Conservation (phyloP, 92 coral and sea anemone genomes). For the Nematostella vectensis region DNA sequence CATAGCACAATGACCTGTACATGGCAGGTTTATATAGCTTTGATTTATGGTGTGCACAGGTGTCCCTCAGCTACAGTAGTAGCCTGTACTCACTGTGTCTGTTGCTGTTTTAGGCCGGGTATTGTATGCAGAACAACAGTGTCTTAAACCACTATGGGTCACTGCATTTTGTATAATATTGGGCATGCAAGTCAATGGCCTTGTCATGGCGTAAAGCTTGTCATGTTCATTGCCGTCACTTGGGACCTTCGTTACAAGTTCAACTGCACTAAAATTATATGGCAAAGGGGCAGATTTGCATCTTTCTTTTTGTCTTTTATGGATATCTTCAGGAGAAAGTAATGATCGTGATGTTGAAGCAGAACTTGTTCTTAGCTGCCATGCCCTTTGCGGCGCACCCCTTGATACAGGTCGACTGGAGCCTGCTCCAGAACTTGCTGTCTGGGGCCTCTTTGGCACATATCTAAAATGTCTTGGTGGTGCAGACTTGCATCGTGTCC, state of each 20-base stretch:
- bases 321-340: constrained; percentile 59
- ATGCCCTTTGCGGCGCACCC: constrained; percentile 71
- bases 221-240: constrained; percentile 55
- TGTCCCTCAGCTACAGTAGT: too few species aligned
- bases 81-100: constrained; percentile 47
- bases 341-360: constrained; percentile 53
- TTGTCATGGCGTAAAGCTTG: constrained; percentile 59
- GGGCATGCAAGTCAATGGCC: constrained; percentile 83
- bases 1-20: too few species aligned
- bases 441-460: constrained; percentile 36
- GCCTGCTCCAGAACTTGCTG: constrained; percentile 24
- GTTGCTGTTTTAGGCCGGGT: constrained; percentile 48
- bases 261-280: constrained; percentile 62
- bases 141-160: constrained; percentile 67
- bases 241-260: constrained; percentile 51
- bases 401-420: constrained; percentile 24
- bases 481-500: constrained; percentile 73
- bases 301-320: constrained; percentile 39
- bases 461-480: constrained; percentile 44
- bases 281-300: constrained; percentile 89
- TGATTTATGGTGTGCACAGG: too few species aligned
- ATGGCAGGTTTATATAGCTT: too few species aligned
- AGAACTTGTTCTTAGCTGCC: constrained; percentile 69
- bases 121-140: constrained; percentile 78
- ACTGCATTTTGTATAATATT: constrained; percentile 75